Percentiles rank a stretch among this genome's conserved stretches.
Evolutionary conservation across 2,797 vertebrate species (phyloP).

Genomic region (Halcyon leucocephala): DNA sequence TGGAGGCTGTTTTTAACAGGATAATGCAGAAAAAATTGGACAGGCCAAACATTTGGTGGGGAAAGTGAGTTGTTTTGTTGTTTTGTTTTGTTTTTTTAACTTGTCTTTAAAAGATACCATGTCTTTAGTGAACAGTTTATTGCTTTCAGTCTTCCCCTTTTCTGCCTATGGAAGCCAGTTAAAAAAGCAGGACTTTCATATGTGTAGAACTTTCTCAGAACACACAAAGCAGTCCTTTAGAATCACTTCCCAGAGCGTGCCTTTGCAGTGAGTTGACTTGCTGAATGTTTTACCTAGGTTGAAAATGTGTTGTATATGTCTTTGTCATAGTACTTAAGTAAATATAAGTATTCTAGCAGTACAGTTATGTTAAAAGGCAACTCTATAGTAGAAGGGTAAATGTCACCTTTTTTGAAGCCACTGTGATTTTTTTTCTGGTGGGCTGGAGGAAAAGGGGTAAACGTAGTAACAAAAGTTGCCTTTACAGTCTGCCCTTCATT

Average conservation of each 20-base stretch:
- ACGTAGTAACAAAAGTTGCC: neutral
- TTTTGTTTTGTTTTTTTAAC: neutral
- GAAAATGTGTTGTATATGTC: neutral
- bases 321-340: neutral
- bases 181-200: neutral
- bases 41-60: slow-evolving; percentile 94
- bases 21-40: slow-evolving; percentile 85
- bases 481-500: neutral
- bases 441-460: neutral
- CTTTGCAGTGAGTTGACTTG: neutral
- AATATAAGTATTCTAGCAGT: neutral
- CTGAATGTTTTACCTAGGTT: neutral
- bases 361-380: neutral
- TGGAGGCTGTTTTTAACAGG: slow-evolving; percentile 91
- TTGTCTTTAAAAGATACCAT: neutral
- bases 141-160: neutral
- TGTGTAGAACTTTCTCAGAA: neutral
- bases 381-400: neutral
- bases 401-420: neutral
- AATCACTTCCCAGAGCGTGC: neutral
- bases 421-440: neutral
- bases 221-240: neutral
- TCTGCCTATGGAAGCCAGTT: neutral
- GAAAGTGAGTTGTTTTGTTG: slow-evolving; percentile 87
- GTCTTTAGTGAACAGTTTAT: neutral